These are phyloP conservation scores for Cataglyphis livida DNA, from an alignment of 2,888 invertebrate species.

Conservation along the genomic window DNA sequence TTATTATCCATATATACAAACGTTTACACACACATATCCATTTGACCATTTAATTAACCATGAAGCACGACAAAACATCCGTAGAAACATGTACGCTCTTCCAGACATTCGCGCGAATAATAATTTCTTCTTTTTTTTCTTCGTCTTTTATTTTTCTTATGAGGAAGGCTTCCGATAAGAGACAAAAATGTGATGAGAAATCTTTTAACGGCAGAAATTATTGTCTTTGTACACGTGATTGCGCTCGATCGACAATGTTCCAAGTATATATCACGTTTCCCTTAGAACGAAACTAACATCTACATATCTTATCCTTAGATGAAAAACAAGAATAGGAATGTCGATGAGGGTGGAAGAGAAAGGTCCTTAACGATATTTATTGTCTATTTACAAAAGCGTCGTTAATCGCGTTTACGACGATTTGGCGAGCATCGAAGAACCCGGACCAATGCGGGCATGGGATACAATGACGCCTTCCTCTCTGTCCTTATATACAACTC, in stretches of 20 bases:
- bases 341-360: constrained; percentile 35
- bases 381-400: constrained; percentile 76
- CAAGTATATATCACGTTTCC: constrained; percentile 24
- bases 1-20: constrained; percentile 75
- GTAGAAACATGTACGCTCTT: constrained; percentile 53
- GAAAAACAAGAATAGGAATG: constrained; percentile 67
- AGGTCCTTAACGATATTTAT: constrained; percentile 73
- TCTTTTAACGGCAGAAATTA: constrained; percentile 70
- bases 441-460: background rate
- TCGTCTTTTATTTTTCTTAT: background rate
- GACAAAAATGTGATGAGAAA: constrained; percentile 9
- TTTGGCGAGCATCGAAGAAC: constrained; percentile 60
- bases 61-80: constrained; percentile 60
- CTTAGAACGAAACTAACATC: constrained; percentile 58
- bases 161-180: constrained; percentile 49
- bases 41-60: constrained; percentile 59
- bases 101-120: constrained; percentile 35
- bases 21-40: constrained; percentile 67
- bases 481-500: constrained; percentile 81
- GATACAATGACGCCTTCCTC: background rate
- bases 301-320: constrained; percentile 59
- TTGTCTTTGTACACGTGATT: constrained; percentile 80
- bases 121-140: background rate
- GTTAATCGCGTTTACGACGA: constrained; percentile 49
- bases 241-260: constrained; percentile 22